A percentile compares a stretch with the other conserved stretches of the same genome.
phyloP scores from a whole-genome alignment of 37 sponge, comb jelly and placozoan genomes.

The Haliclona indistincta region DNA sequence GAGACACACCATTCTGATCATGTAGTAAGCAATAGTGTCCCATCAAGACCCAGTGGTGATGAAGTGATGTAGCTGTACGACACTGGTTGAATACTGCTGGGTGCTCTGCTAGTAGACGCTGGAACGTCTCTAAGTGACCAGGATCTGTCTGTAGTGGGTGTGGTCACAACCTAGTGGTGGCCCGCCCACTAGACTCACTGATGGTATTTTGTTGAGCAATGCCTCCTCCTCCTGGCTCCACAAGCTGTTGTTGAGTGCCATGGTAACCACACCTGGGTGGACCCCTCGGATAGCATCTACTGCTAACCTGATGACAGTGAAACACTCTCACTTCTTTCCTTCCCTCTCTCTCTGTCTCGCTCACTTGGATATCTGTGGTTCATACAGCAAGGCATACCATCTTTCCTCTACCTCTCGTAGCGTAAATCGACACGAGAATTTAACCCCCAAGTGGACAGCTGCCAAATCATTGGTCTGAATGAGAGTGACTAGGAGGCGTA shows the following conservation, averaged over 20 bases:
- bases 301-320: conserved; percentile 61
- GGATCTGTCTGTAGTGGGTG: conserved; percentile 48
- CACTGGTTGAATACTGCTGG: conserved; percentile 75
- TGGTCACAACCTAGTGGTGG: background rate
- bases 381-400: conserved; percentile 91
- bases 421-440: conserved; percentile 90
- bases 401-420: conserved; percentile 89
- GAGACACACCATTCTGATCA: conserved; percentile 75
- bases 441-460: conserved; percentile 85
- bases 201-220: conserved; percentile 67
- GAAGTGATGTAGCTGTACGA: conserved; percentile 78
- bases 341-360: background rate
- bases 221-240: conserved; percentile 93
- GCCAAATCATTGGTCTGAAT: conserved; percentile 78
- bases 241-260: conserved; percentile 67
- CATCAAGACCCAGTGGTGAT: conserved; percentile 95
- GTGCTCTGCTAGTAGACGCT: conserved; percentile 57
- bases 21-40: conserved; percentile 78
- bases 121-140: conserved; percentile 74
- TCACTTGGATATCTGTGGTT: conserved; percentile 79
- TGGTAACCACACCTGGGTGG: conserved; percentile 79
- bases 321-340: background rate
- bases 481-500: background rate
- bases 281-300: conserved; percentile 66
- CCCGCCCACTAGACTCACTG: conserved; percentile 37